phyloP scores from a whole-genome alignment of 1,140 invertebrate genomes.

The Drosophila carrolli region DNA sequence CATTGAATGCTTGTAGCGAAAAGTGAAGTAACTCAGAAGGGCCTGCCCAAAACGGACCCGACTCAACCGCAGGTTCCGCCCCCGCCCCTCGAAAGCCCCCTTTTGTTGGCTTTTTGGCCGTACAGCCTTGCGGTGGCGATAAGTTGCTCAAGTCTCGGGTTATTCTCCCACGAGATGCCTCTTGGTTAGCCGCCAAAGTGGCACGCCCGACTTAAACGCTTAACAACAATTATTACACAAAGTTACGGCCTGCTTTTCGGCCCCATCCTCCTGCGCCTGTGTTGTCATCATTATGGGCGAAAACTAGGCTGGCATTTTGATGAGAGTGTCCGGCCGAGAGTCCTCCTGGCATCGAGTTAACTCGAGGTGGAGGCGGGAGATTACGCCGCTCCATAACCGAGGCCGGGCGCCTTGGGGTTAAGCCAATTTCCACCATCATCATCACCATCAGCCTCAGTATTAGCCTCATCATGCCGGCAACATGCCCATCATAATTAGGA shows the following conservation, averaged over 20 bases:
- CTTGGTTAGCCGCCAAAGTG: conserved; percentile 62
- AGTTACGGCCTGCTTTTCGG: conserved; percentile 49
- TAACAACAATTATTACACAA: conserved; percentile 82
- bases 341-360: conserved; percentile 12
- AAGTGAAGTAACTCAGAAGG: conserved; percentile 3
- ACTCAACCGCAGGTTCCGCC: conserved; percentile 29
- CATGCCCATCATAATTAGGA: conserved; percentile 81
- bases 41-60: conserved; percentile 13
- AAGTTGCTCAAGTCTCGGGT: conserved; percentile 45
- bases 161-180: conserved; percentile 64
- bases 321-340: conserved; percentile 60
- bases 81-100: conserved; percentile 5
- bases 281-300: conserved; percentile 56
- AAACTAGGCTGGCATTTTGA: conserved; percentile 69
- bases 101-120: conserved; percentile 63
- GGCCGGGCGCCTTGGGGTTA: conserved; percentile 31
- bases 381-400: conserved; percentile 53
- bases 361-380: conserved; percentile 48
- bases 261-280: background rate
- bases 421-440: conserved; percentile 68
- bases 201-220: conserved; percentile 79
- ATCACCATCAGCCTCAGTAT: conserved; percentile 42
- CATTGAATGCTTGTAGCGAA: conserved; percentile 70
- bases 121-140: conserved; percentile 52
- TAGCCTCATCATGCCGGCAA: conserved; percentile 55